Evolutionary conservation across 2,113 vertebrate species (phyloP).

Genomic region (Coracopsis vasa): DNA sequence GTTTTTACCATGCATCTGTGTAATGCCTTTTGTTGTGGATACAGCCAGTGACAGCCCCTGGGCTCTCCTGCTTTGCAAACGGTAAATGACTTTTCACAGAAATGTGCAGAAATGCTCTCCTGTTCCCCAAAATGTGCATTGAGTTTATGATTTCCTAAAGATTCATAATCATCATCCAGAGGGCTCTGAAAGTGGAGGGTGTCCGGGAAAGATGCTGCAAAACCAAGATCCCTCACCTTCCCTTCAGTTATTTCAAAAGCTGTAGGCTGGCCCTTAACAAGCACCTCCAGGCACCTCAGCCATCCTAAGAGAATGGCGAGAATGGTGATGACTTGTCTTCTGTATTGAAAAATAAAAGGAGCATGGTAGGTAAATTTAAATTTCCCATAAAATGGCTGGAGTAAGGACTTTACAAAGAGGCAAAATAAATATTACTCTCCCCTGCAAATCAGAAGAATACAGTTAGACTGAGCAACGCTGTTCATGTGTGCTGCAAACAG

Average conservation of each 20-base stretch:
- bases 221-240: neutral
- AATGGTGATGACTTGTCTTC: neutral
- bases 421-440: neutral
- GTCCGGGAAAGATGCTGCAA: neutral
- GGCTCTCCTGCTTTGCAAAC: neutral
- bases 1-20: neutral
- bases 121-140: neutral
- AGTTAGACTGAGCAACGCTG: neutral
- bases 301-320: neutral
- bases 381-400: neutral
- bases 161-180: neutral
- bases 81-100: neutral
- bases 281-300: neutral
- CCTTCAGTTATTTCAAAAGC: neutral
- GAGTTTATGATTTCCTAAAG: neutral
- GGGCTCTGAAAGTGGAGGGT: neutral
- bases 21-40: neutral
- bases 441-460: neutral
- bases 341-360: neutral
- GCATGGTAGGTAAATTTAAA: neutral
- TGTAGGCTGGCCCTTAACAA: neutral
- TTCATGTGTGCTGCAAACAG: neutral
- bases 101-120: neutral
- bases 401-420: neutral
- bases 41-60: neutral